Percentiles rank a stretch among this genome's conserved stretches.
Conservation (phyloP, 2,113 vertebrate genomes). For the Ursus arctos region DNA sequence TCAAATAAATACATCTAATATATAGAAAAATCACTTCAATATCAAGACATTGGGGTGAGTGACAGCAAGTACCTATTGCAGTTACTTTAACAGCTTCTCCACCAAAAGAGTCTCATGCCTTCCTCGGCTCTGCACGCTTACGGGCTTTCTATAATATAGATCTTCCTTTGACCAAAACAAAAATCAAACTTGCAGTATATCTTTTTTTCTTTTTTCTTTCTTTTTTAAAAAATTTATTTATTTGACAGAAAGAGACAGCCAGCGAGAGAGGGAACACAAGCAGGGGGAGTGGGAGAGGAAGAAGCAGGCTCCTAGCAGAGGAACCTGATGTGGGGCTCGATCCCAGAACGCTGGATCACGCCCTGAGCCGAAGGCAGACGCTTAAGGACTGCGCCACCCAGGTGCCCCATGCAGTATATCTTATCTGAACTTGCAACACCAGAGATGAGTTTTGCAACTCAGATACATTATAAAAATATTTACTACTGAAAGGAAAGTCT, state of each 20-base stretch:
- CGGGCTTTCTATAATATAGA: background rate
- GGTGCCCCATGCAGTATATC: too few relatives aligned
- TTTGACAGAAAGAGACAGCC: too few relatives aligned
- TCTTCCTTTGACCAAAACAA: constrained; percentile 26
- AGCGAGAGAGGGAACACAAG: too few relatives aligned
- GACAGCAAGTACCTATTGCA: background rate
- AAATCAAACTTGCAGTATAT: background rate
- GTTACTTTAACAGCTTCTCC: constrained; percentile 33
- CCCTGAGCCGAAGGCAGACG: too few relatives aligned
- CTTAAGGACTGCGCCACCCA: too few relatives aligned
- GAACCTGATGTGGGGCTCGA: too few relatives aligned
- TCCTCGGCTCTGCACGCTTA: background rate
- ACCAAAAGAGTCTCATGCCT: background rate
- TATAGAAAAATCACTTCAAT: constrained; percentile 13
- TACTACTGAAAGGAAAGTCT: background rate
- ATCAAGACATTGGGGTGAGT: background rate
- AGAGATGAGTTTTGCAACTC: background rate
- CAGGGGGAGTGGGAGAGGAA: too few relatives aligned
- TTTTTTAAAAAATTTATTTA: too few relatives aligned
- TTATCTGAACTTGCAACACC: background rate
- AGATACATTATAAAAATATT: constrained; percentile 14
- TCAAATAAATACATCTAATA: constrained; percentile 53
- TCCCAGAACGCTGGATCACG: too few relatives aligned
- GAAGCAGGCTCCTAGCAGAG: too few relatives aligned
- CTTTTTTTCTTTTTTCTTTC: background rate